These are phyloP conservation scores for Akabosia matsudoensis DNA, from an alignment of 1,140 invertebrate species.

Conservation along the genomic window DNA sequence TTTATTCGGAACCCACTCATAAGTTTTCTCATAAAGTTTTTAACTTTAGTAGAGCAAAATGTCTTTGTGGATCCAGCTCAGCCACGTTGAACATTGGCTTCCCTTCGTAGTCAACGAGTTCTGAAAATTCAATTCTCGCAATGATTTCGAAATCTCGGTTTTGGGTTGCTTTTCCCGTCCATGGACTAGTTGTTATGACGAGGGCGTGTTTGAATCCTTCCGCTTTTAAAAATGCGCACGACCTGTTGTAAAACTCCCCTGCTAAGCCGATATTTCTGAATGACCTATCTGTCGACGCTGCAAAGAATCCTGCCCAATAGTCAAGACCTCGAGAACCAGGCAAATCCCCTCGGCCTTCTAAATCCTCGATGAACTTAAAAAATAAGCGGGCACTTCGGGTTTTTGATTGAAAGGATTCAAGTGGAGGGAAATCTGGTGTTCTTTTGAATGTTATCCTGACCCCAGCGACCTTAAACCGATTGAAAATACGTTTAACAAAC, in stretches of 20 bases:
- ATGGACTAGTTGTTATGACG: not conserved
- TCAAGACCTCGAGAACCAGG: not conserved
- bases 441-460: not conserved
- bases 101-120: constrained; percentile 25
- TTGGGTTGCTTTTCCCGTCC: not conserved
- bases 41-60: constrained; percentile 16
- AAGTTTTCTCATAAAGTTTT: constrained; percentile 17
- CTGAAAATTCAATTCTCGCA: not conserved
- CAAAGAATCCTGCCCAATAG: not conserved
- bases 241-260: not conserved
- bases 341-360: not conserved
- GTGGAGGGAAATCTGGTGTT: not conserved
- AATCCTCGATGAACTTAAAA: constrained; percentile 27
- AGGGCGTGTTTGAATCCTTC: constrained; percentile 7
- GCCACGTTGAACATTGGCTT: constrained; percentile 20
- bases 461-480: not conserved
- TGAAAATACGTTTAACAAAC: not conserved
- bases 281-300: not conserved
- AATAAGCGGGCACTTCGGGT: not conserved
- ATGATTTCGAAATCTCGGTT: constrained; percentile 22
- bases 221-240: not conserved
- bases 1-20: not conserved
- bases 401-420: not conserved
- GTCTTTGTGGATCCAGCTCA: not conserved
- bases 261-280: not conserved